A percentile compares a stretch with the other conserved stretches of the same genome.
phyloP scores from a whole-genome alignment of 2,113 vertebrate species.

The Anguilla rostrata region DNA sequence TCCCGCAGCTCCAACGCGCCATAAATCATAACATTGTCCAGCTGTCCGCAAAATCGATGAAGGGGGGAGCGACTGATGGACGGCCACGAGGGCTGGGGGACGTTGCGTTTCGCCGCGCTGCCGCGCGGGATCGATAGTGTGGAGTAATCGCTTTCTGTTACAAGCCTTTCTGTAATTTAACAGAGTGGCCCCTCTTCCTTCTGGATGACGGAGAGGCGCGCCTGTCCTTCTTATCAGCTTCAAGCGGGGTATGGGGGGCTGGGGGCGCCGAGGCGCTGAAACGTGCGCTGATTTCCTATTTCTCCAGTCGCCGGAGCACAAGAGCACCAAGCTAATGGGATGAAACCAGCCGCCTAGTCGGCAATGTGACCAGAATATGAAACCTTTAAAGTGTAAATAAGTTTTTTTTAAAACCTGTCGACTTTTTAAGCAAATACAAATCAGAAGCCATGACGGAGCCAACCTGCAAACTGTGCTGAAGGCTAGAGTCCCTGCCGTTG shows the following conservation, averaged over 20 bases:
- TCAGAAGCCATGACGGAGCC: neutral
- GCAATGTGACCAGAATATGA: too few species aligned
- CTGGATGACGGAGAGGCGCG: neutral
- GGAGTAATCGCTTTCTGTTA: constrained; percentile 1
- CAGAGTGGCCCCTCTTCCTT: neutral
- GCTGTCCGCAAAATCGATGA: neutral
- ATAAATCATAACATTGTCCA: neutral
- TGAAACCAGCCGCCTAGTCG: too few species aligned
- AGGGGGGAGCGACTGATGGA: neutral
- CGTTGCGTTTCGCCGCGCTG: neutral
- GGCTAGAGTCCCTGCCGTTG: neutral
- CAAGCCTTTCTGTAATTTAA: neutral
- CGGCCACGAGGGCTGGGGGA: neutral
- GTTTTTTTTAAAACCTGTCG: neutral
- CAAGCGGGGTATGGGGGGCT: neutral
- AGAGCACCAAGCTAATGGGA: too few species aligned
- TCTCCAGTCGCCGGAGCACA: too few species aligned
- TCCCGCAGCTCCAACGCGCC: neutral
- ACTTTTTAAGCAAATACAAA: too few species aligned
- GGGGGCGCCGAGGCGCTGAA: neutral
- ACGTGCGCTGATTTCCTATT: neutral
- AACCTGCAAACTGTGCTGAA: neutral
- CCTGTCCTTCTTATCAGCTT: neutral
- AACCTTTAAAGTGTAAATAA: neutral
- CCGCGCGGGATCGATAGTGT: neutral